phyloP scores from a whole-genome alignment of 2,797 vertebrate species.

The Sebastes cheni region DNA sequence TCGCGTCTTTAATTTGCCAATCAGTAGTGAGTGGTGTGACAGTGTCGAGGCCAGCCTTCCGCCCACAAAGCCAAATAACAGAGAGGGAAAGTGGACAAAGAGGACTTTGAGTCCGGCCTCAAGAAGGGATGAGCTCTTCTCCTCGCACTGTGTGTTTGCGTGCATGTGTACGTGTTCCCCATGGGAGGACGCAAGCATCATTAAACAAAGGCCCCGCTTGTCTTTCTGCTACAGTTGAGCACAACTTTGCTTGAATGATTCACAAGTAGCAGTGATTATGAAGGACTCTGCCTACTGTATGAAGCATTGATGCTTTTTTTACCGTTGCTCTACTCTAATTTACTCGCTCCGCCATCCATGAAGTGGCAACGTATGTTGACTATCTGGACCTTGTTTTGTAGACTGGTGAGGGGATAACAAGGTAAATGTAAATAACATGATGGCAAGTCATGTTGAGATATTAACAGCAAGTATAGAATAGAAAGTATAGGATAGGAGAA shows the following conservation, averaged over 20 bases:
- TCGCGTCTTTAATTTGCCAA: conserved; percentile 25
- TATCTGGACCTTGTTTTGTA: background rate
- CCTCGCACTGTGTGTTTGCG: conserved; percentile 18
- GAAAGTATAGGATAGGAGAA: background rate
- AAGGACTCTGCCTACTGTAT: background rate
- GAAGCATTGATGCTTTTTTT: background rate
- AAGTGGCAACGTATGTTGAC: background rate
- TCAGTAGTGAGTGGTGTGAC: conserved; percentile 13
- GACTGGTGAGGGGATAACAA: background rate
- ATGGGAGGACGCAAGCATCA: conserved; percentile 27
- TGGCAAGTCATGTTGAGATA: background rate
- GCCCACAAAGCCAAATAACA: conserved; percentile 51
- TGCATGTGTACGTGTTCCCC: conserved; percentile 18
- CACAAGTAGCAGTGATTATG: background rate
- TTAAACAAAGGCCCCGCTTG: conserved; percentile 67
- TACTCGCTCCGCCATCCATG: background rate
- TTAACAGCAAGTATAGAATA: background rate
- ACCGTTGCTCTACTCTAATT: background rate
- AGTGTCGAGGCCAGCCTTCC: conserved; percentile 16
- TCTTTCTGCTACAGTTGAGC: conserved; percentile 39
- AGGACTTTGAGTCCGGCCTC: conserved; percentile 68
- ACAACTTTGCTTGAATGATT: conserved; percentile 21
- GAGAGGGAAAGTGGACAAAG: conserved; percentile 70
- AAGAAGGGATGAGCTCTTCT: conserved; percentile 20
- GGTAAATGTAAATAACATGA: background rate